These are phyloP conservation scores for Mirounga angustirostris DNA, from an alignment of 2,113 vertebrate genomes.

Conservation along the genomic window DNA sequence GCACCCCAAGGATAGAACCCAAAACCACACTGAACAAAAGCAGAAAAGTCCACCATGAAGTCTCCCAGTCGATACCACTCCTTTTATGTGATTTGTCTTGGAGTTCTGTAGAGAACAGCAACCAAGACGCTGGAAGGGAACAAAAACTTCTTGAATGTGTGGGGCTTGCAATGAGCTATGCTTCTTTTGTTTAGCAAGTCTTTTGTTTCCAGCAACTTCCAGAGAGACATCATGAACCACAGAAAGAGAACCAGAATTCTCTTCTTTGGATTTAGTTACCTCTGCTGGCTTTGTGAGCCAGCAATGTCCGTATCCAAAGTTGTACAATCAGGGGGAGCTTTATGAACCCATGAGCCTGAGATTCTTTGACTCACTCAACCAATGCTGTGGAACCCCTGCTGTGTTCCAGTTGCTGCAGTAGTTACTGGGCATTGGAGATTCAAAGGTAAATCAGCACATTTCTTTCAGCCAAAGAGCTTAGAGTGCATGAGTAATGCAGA, in stretches of 20 bases:
- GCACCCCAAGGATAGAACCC: background rate
- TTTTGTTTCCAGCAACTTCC: constrained; percentile 42
- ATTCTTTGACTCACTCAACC: background rate
- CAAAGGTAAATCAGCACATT: background rate
- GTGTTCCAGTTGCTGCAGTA: background rate
- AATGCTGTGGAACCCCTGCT: background rate
- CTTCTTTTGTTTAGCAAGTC: background rate
- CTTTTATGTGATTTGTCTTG: background rate
- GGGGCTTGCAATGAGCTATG: background rate
- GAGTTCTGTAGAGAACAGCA: background rate
- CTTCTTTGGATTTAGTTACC: background rate
- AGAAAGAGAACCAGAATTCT: constrained; percentile 1
- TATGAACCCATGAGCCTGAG: background rate
- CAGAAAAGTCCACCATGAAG: background rate
- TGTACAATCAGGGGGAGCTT: background rate
- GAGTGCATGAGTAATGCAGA: background rate
- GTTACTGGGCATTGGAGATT: background rate
- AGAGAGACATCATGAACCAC: background rate
- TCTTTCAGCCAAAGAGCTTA: background rate
- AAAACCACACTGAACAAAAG: background rate
- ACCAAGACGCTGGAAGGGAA: background rate
- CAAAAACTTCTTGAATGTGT: background rate
- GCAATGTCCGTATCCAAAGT: background rate
- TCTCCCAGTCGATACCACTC: too few relatives aligned
- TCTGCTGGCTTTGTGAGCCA: background rate